Base-by-base conservation (phyloP, 2,113 vertebrate genomes). In the Protomyctophum bolini region DNA sequence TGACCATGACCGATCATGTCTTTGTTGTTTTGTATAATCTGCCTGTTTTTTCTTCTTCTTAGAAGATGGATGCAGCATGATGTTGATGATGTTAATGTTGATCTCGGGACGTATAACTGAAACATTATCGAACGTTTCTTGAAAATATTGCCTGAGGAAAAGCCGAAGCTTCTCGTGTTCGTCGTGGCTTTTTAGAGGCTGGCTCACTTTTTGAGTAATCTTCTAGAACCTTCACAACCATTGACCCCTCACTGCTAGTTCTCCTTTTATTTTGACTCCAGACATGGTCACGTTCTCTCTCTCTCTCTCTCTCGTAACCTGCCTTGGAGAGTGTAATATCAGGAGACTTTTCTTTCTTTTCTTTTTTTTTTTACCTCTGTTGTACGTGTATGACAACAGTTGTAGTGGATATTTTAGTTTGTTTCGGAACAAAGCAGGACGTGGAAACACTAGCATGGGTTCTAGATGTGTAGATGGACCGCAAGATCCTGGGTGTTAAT, bases 41-140 rank as follows among this genome's bases (percentile, higher is more conserved):
- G 68, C 59, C 58, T 72, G 72, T 75, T 66, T 82, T n/a, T 41
- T 33, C 41, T 6, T 51, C 47, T 76, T 77, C 60, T 81, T 76
- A 68, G 66, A 54, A 72, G 85, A 66, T 82, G 76, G 73, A 73
- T 69, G 71, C 84, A 86, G 62, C 21, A 79, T 58, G 52, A 55
- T 77, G 74, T 33, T 58, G 41, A 29, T 45, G 50, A 85, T 79
- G 71, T 89, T 62, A 58, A 29, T 68, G 33, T 41, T 41, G 50
- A 77, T 79, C 49, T 55, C 50, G 73, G 73, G 50, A 75, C 21
- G 33, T 56, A 10, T 59, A 29, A 59, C 15, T 77, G 55, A 60
- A 72, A 28, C 57, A 54, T 64, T 41, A 69, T 63, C 71, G 60
- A 83, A 62, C 51, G 33, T 41, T 41, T n/a, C n/a, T n/a, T 41